Conservation (phyloP, 2,888 invertebrate species). For the Acanthosepion pharaonis region DNA sequence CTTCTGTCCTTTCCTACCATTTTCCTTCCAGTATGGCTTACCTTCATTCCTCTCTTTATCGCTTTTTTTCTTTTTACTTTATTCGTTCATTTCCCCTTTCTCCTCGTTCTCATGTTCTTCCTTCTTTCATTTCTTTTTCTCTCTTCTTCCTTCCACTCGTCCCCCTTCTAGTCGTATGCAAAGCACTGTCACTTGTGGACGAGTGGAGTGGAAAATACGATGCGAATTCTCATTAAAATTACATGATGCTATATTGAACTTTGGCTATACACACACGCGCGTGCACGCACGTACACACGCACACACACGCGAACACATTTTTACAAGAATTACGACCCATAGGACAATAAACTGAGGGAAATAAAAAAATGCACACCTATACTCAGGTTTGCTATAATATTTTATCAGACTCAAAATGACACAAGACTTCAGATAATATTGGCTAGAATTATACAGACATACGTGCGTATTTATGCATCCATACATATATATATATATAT, state of each 20-base stretch:
- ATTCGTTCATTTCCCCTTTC: background rate
- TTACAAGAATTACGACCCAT: background rate
- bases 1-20: background rate
- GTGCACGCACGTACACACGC: background rate
- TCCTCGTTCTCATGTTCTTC: background rate
- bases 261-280: background rate
- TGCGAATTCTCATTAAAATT: constrained; percentile 45
- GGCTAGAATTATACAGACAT: background rate
- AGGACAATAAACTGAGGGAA: too few relatives aligned
- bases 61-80: background rate
- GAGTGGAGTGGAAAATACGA: constrained; percentile 43
- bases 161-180: background rate
- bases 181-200: constrained; percentile 12
- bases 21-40: background rate
- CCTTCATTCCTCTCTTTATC: background rate
- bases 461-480: background rate
- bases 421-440: too few relatives aligned
- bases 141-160: background rate
- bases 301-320: background rate
- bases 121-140: background rate
- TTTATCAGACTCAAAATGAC: too few relatives aligned
- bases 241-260: constrained; percentile 38
- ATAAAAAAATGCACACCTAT: too few relatives aligned
- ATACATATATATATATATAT: background rate
- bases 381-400: too few relatives aligned